Evolutionary conservation across 2,113 vertebrate genomes (phyloP), one percentile per base, ranked within the genome.

Genomic region (Cinclus mexicanus): DNA sequence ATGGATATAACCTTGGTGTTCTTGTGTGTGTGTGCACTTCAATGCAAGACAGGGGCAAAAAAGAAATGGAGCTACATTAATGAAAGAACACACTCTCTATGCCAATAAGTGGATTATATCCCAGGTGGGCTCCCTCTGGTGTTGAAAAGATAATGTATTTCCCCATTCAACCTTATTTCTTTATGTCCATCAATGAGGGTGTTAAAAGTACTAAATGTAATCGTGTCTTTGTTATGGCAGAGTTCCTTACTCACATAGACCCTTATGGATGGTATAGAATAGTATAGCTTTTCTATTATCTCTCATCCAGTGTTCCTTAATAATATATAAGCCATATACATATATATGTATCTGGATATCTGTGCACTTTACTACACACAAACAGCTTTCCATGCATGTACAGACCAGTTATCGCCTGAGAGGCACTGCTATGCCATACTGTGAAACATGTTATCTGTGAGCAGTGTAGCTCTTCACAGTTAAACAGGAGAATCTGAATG

Each of bases 121-220:
- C 69, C 80, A 75, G 56, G 72, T 87, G 53, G 79, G 80, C 95
- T 96, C 95, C 96, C 96, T 95, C 95, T 97, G 86, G 86, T 95
- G 95, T 95, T 90, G 68, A 92, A 60, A 96, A 64, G 20, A 47
- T 41, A 61, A 67, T 23, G 2, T 68, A 60, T 79, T 87, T 95
- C 25, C 31, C 28, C 24, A 42, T 46, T 56, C 49, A 64, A 65
- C 13, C 4, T 59, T 37, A 61, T 60, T 76, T 85, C 19, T 46
- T 83, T 28, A 7, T 29, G 39, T n/a, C 28, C 17, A 44, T 35
- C 24, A 56, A 24, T 25, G 69, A 83, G 4, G 3, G 6, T 39
- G 28, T 52, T 81, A 35, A 94, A 90, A 60, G 10, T 2, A 10
- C 20, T 60, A 71, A 9, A 80, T 28, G 12, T 46, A 49, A 55